Percentiles rank a stretch among this genome's conserved stretches.
Conservation (phyloP, 2,113 vertebrate genomes). For the human (Homo sapiens) region DNA sequence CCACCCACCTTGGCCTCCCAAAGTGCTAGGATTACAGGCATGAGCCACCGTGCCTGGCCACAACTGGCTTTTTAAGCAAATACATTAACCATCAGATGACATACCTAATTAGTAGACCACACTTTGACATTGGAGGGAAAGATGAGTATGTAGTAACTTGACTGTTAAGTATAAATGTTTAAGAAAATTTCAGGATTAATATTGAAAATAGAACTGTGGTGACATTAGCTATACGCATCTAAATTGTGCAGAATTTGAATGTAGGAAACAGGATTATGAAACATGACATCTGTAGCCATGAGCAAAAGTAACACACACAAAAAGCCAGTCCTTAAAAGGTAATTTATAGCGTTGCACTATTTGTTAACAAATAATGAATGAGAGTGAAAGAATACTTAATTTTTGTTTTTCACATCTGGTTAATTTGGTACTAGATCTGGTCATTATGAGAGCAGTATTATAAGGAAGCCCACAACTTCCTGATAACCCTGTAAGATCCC, state of each 20-base stretch:
- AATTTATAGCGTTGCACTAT: not conserved
- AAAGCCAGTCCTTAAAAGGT: conserved; percentile 20
- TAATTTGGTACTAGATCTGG: not conserved
- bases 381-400: not conserved
- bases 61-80: not conserved
- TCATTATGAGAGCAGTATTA: not conserved
- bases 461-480: not conserved
- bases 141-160: not conserved
- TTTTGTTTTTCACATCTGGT: not conserved
- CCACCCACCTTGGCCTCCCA: too few relatives aligned
- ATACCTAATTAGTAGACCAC: not conserved
- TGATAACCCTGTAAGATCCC: not conserved
- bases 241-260: conserved; percentile 13
- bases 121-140: not conserved
- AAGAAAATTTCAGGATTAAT: not conserved
- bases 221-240: not conserved
- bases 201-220: not conserved
- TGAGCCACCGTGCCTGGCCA: not conserved
- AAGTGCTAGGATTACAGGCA: too few relatives aligned
- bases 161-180: not conserved
- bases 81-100: not conserved
- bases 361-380: not conserved
- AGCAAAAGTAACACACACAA: not conserved
- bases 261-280: not conserved
- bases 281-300: not conserved